phyloP scores from a whole-genome alignment of 2,113 vertebrate genomes.

The Ovis canadensis region DNA sequence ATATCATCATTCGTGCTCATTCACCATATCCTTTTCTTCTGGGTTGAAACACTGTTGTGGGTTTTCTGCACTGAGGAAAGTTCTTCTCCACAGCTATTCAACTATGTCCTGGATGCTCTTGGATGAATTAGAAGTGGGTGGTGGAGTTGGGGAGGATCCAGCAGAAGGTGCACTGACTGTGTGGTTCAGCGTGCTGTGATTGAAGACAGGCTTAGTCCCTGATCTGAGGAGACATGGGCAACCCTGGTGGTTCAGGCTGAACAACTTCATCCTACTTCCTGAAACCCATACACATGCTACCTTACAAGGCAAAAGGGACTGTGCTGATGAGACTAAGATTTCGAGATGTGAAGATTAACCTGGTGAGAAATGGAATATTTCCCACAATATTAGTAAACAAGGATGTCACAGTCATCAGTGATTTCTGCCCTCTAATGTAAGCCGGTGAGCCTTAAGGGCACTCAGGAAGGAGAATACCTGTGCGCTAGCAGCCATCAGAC shows the following conservation, averaged over 20 bases:
- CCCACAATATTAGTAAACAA: neutral
- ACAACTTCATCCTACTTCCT: neutral
- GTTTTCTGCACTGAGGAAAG: neutral
- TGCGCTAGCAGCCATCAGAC: neutral
- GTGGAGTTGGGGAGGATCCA: too few species aligned
- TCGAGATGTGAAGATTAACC: neutral
- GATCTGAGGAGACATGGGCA: neutral
- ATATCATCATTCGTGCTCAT: neutral
- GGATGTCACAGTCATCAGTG: neutral
- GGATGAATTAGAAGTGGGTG: neutral
- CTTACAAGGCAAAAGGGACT: neutral
- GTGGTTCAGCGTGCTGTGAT: neutral
- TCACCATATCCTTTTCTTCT: neutral
- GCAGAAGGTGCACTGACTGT: neutral
- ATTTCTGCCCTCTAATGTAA: neutral
- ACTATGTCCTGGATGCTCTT: neutral
- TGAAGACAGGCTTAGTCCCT: neutral
- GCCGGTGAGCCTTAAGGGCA: neutral
- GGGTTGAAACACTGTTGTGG: neutral
- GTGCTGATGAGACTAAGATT: neutral
- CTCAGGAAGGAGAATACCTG: neutral
- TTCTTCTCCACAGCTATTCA: neutral
- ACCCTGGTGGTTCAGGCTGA: neutral
- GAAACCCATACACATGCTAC: neutral
- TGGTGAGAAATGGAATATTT: neutral